phyloP scores from a whole-genome alignment of 2,888 invertebrate species.

The Allacma fusca region DNA sequence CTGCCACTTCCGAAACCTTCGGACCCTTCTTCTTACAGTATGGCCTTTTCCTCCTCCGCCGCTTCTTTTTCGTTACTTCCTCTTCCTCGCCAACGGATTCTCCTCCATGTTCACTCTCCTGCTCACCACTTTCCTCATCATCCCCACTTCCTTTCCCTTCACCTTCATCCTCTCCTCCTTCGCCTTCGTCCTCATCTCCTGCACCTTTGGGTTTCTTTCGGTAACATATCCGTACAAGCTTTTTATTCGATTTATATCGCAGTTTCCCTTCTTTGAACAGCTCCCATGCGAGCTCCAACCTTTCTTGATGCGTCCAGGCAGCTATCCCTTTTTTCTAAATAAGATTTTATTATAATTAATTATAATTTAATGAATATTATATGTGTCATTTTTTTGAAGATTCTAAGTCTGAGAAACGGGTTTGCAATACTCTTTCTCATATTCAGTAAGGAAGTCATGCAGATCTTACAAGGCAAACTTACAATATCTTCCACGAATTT shows the following conservation, averaged over 20 bases:
- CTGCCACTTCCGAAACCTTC: conserved; percentile 27
- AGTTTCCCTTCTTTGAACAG: conserved; percentile 51
- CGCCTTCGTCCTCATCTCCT: background rate
- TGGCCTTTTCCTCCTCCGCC: conserved; percentile 30
- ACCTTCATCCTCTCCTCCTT: conserved; percentile 18
- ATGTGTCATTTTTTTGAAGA: too few relatives aligned
- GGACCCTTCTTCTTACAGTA: conserved; percentile 39
- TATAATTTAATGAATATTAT: background rate
- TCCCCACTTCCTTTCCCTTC: conserved; percentile 25
- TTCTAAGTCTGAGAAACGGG: too few relatives aligned
- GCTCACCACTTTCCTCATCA: conserved; percentile 23
- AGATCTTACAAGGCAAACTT: background rate
- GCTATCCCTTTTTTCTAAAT: conserved; percentile 46
- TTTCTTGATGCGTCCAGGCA: conserved; percentile 52
- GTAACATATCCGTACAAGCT: background rate
- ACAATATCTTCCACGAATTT: conserved; percentile 50
- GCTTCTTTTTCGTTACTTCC: conserved; percentile 23
- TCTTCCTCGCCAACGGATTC: conserved; percentile 27
- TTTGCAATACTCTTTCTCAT: too few relatives aligned
- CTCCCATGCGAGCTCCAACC: conserved; percentile 54
- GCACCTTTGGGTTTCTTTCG: background rate
- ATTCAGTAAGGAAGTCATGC: too few relatives aligned
- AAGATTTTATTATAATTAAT: background rate
- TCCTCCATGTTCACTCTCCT: conserved; percentile 25
- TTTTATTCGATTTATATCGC: conserved; percentile 47